Evolutionary conservation across 2,797 vertebrate species (phyloP), one percentile per base, ranked within the genome.

Genomic region (Ibycter americanus): DNA sequence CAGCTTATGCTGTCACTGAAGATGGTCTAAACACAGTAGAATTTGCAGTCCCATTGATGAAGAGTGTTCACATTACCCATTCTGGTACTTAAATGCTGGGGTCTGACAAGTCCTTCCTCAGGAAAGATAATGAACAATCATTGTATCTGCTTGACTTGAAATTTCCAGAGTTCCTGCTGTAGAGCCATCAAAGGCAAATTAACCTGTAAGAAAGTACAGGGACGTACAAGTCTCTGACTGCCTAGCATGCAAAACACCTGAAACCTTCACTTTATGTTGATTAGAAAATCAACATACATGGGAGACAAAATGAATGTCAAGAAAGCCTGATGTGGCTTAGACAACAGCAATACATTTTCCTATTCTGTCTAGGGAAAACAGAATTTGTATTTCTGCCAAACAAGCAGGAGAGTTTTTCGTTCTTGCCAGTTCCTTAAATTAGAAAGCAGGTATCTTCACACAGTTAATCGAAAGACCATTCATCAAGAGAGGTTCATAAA

Each of bases 401-500:
- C 54, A 79, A 56, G 88, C n/a, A 95, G 89, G 81, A 97, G 86
- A 96, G 51, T 51, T 92, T 93, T 90, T 96, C 46, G 23, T 87
- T 95, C 74, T 90, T 92, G 66, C 44, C 56, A 91, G 80, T 72
- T 88, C 86, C 58, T 94, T 89, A 66, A 71, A 88, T 89, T 68
- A 91, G 61, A 88, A 84, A 94, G 63, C 32, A 82, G 95, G 86
- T 88, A 87, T 76, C 83, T 89, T 89, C 94, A 95, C 70, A 96
- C 77, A 93, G n/a, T 94, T 96, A 93, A 90, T 22, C 94, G 82
- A 94, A 91, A 95, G 94, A 97, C 74, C 80, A 93, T 93, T 94
- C 65, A 91, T 96, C 91, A 92, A 96, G 59, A 96, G 84, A 92
- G 61, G 42, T 90, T 96, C 89, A 96, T 93, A 97, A 93, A 95